A percentile compares a stretch with the other conserved stretches of the same genome.
Conservation (phyloP, 1,140 invertebrate genomes). For the Trachymyrmex cornetzi region DNA sequence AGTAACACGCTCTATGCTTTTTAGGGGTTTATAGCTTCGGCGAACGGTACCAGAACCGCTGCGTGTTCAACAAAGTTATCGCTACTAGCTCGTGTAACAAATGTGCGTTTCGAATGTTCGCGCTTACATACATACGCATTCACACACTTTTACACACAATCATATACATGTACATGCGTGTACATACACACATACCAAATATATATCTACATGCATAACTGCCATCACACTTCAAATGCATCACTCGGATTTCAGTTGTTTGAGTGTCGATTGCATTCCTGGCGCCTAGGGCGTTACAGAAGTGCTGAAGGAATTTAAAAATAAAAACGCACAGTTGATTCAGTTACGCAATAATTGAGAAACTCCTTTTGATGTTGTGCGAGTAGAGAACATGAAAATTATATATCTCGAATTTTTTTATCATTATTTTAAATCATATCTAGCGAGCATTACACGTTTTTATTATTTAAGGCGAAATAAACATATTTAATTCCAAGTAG, state of each 20-base stretch:
- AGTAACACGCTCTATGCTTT: constrained; percentile 11
- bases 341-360: not conserved
- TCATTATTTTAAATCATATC: not conserved
- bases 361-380: not conserved
- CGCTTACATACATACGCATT: not conserved
- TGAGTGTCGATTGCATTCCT: constrained; percentile 47
- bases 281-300: constrained; percentile 12
- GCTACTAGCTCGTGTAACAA: constrained; percentile 55
- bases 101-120: constrained; percentile 34
- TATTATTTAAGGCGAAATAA: not conserved
- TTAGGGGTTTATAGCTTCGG: constrained; percentile 7
- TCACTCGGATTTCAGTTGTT: constrained; percentile 55
- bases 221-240: constrained; percentile 11
- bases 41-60: constrained; percentile 3
- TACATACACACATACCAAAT: too few species aligned
- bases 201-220: not conserved
- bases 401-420: not conserved
- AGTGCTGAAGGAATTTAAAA: constrained; percentile 27
- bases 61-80: constrained; percentile 51
- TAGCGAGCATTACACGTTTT: not conserved
- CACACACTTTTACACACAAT: not conserved
- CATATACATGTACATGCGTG: too few species aligned
- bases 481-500: not conserved
- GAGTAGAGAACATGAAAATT: not conserved
- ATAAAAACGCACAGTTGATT: not conserved